Percentiles rank a stretch among this genome's conserved stretches.
phyloP scores from a whole-genome alignment of 2,888 invertebrate species.

The Drosophila prostipennis region DNA sequence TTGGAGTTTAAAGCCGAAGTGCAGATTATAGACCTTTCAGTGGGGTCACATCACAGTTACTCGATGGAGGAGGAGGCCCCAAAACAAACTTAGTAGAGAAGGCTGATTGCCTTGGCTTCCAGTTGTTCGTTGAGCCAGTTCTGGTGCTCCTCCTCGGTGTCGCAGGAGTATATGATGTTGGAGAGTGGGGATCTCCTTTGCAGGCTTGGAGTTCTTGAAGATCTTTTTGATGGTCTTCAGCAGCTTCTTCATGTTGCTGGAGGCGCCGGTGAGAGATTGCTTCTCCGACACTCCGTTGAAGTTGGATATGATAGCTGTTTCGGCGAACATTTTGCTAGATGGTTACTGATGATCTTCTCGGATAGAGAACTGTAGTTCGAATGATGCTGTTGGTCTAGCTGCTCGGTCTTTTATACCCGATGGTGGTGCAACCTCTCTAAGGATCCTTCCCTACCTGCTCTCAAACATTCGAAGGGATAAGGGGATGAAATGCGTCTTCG shows the following conservation, averaged over 20 bases:
- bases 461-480: conserved; percentile 7
- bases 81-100: conserved; percentile 13
- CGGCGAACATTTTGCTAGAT: conserved; percentile 50
- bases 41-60: conserved; percentile 59
- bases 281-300: conserved; percentile 31
- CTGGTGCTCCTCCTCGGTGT: conserved; percentile 67
- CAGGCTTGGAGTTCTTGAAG: conserved; percentile 45
- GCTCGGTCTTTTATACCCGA: conserved; percentile 50
- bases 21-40: conserved; percentile 43
- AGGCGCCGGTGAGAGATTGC: conserved; percentile 54
- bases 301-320: conserved; percentile 31
- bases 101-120: conserved; percentile 33
- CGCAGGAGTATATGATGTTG: conserved; percentile 22
- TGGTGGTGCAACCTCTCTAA: conserved; percentile 5
- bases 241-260: conserved; percentile 59
- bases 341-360: conserved; percentile 29
- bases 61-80: conserved; percentile 6
- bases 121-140: conserved; percentile 71
- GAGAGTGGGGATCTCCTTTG: conserved; percentile 11
- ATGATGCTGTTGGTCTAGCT: conserved; percentile 49
- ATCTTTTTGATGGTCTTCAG: conserved; percentile 60
- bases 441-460: conserved; percentile 29
- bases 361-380: conserved; percentile 38
- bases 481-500: conserved; percentile 33
- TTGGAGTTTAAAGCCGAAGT: conserved; percentile 57